Percentiles rank a stretch among this genome's conserved stretches.
These are phyloP conservation scores for Zonotrichia albicollis DNA, from an alignment of 2,797 vertebrate genomes.

Conservation along the genomic window DNA sequence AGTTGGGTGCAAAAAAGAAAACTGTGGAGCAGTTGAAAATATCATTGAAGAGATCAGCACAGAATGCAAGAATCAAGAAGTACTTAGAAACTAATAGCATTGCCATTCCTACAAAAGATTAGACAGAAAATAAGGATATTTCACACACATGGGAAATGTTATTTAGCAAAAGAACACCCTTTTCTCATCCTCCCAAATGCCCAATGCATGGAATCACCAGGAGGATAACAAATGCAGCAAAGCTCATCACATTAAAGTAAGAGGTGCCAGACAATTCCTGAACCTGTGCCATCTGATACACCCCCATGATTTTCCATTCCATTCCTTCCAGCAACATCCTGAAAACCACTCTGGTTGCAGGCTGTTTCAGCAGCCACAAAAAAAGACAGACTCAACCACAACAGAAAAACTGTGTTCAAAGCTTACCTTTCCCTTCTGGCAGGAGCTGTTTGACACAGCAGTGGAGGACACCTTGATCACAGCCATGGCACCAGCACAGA, in stretches of 20 bases:
- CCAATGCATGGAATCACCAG: background rate
- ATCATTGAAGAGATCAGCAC: background rate
- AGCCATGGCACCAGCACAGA: background rate
- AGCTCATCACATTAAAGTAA: background rate
- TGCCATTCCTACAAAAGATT: background rate
- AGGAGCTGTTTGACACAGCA: background rate
- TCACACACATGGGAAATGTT: background rate
- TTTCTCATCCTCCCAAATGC: background rate
- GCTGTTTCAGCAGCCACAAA: constrained; percentile 1
- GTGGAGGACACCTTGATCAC: background rate
- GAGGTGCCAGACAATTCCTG: background rate
- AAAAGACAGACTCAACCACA: background rate
- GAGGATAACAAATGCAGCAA: background rate
- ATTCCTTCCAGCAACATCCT: background rate
- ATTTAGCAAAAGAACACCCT: background rate
- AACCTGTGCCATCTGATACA: background rate
- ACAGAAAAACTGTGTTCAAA: background rate
- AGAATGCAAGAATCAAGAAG: background rate
- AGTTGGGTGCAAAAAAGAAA: background rate
- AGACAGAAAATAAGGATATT: background rate
- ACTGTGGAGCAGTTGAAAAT: background rate
- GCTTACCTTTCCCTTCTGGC: background rate
- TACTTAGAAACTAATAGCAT: background rate
- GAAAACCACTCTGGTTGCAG: background rate
- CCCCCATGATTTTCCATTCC: background rate